Evolutionary conservation across 1,140 invertebrate species (phyloP).

Genomic region (Heliconius hermathena): DNA sequence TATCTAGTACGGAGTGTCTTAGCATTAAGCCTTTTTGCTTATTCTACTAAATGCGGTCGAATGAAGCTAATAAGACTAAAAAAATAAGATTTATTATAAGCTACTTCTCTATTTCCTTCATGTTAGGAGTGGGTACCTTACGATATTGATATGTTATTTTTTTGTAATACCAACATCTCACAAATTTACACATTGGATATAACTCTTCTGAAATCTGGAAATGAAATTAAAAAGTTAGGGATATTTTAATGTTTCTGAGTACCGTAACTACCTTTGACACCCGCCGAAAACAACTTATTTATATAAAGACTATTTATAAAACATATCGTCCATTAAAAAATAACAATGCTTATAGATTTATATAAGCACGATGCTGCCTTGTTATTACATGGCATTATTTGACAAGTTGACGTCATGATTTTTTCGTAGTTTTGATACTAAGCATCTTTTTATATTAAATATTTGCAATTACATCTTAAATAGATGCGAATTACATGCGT

Average conservation of each 20-base stretch:
- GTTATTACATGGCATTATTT: constrained; percentile 58
- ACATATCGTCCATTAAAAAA: not conserved
- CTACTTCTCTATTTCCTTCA: too few relatives aligned
- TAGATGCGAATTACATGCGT: constrained; percentile 55
- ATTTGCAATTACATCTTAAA: constrained; percentile 59
- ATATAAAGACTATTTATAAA: constrained; percentile 4
- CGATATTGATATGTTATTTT: too few relatives aligned
- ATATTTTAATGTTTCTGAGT: too few relatives aligned
- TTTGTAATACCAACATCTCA: too few relatives aligned
- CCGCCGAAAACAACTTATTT: not conserved
- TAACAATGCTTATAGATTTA: constrained; percentile 56
- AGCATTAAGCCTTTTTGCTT: too few relatives aligned
- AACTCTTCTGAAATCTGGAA: not conserved
- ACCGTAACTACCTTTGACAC: not conserved
- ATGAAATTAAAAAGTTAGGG: too few relatives aligned
- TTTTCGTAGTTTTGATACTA: constrained; percentile 69
- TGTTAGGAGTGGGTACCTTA: too few relatives aligned
- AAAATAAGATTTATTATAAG: too few relatives aligned
- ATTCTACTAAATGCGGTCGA: too few relatives aligned
- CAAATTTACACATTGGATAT: not conserved
- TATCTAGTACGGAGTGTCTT: too few relatives aligned
- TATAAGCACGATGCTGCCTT: constrained; percentile 54
- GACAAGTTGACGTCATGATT: constrained; percentile 75
- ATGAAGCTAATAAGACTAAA: too few relatives aligned
- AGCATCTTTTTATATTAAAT: constrained; percentile 68